A percentile compares a stretch with the other conserved stretches of the same genome.
Conservation (phyloP, 2,888 invertebrate genomes). For the Polyommatus iphigenia region DNA sequence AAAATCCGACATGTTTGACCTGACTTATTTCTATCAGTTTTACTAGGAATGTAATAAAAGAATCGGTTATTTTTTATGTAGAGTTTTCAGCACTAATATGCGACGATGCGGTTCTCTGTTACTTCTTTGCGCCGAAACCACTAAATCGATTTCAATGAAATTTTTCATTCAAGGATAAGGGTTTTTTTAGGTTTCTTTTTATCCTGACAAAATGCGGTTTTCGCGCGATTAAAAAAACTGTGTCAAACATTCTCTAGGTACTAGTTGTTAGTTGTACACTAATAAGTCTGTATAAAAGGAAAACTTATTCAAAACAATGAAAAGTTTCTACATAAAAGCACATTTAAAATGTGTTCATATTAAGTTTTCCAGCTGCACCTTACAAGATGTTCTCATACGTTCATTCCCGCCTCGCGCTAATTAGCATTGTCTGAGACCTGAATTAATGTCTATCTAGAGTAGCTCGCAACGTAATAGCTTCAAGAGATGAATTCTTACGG, state of each 20-base stretch:
- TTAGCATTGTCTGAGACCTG: conserved; percentile 26
- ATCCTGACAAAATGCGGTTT: too few species aligned
- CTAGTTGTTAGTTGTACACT: too few species aligned
- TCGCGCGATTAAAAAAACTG: too few species aligned
- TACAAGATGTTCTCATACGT: conserved; percentile 7
- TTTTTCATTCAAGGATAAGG: too few species aligned
- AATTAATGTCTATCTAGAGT: conserved; percentile 22
- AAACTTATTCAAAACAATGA: neutral
- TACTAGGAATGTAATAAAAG: neutral
- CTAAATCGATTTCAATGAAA: too few species aligned
- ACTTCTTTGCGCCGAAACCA: too few species aligned
- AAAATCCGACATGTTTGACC: neutral
- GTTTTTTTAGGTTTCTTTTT: too few species aligned
- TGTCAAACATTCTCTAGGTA: too few species aligned
- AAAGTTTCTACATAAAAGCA: neutral
- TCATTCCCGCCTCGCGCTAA: conserved; percentile 25
- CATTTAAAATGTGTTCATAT: neutral
- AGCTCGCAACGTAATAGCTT: conserved; percentile 5
- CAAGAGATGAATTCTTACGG: neutral
- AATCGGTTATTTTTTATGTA: too few species aligned
- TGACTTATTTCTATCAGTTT: neutral
- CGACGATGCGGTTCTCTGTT: too few species aligned
- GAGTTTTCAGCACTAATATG: too few species aligned
- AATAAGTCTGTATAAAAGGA: neutral
- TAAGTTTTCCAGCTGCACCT: conserved; percentile 8